Conservation (phyloP, 2,113 vertebrate genomes). For the Megaptera novaeangliae region DNA sequence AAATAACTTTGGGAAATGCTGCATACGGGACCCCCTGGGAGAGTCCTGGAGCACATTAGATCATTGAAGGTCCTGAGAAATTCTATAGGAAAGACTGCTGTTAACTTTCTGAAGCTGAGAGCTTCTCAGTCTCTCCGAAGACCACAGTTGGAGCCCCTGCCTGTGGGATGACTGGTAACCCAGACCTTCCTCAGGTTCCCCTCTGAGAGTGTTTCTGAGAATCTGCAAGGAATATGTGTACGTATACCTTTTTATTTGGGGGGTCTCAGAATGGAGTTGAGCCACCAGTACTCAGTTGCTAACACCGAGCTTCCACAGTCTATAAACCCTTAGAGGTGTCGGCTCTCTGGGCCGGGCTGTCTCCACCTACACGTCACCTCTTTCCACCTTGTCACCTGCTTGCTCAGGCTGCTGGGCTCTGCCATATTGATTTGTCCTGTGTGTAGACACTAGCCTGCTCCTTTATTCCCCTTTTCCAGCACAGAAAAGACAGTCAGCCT, state of each 20-base stretch:
- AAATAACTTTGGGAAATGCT: neutral
- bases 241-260: neutral
- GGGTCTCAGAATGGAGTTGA: rapidly evolving
- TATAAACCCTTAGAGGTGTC: neutral
- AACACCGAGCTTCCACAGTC: rapidly evolving
- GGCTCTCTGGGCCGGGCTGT: neutral
- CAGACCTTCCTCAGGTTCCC: neutral
- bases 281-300: neutral
- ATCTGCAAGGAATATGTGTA: neutral
- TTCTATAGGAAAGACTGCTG: neutral
- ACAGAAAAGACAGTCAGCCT: neutral
- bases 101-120: neutral
- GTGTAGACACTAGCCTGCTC: neutral
- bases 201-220: neutral
- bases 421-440: neutral
- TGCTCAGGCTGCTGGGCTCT: neutral
- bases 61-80: neutral
- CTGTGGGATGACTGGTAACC: neutral
- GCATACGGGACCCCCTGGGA: neutral
- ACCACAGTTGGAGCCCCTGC: neutral
- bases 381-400: neutral
- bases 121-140: neutral
- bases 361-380: neutral
- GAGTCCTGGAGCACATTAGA: neutral
- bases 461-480: neutral